Percentiles rank a stretch among this genome's conserved stretches.
phyloP scores from a whole-genome alignment of 2,797 vertebrate genomes.

The Lepilemur septentrionalis region DNA sequence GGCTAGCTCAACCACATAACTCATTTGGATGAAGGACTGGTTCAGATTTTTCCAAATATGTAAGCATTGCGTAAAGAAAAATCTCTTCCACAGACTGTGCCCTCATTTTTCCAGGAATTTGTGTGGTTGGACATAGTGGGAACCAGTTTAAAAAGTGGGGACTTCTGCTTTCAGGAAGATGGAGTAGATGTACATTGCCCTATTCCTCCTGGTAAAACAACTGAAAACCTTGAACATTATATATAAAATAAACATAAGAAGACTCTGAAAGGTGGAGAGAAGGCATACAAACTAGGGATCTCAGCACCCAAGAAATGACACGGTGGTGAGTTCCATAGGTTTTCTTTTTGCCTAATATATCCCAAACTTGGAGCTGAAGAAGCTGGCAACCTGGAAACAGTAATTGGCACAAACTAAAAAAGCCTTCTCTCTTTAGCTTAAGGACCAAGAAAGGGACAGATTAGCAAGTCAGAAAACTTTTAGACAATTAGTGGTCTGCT shows the following conservation, averaged over 20 bases:
- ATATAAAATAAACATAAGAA: slow-evolving; percentile 55
- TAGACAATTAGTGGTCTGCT: neutral
- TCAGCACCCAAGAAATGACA: slow-evolving; percentile 46
- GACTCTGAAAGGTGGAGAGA: slow-evolving; percentile 60
- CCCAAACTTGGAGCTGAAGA: slow-evolving; percentile 11
- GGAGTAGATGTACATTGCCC: slow-evolving; percentile 53
- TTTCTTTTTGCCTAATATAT: slow-evolving; percentile 47
- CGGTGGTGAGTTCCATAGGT: slow-evolving; percentile 45
- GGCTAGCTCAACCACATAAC: neutral
- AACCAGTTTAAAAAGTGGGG: slow-evolving; percentile 58
- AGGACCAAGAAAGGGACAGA: neutral
- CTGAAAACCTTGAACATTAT: slow-evolving; percentile 55
- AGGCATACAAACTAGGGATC: slow-evolving; percentile 58
- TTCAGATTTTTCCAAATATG: slow-evolving; percentile 30
- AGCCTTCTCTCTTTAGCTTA: neutral
- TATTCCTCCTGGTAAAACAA: slow-evolving; percentile 37
- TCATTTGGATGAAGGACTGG: slow-evolving; percentile 13
- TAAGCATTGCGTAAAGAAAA: slow-evolving; percentile 48
- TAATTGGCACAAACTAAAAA: neutral
- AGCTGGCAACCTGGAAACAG: slow-evolving; percentile 4
- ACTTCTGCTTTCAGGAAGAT: slow-evolving; percentile 67
- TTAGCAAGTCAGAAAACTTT: neutral
- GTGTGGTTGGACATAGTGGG: slow-evolving; percentile 46
- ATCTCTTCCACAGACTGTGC: slow-evolving; percentile 10
- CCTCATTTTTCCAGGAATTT: slow-evolving; percentile 62